Base-by-base conservation (phyloP, 2,113 vertebrate species). In the Xiphophorus maculatus region DNA sequence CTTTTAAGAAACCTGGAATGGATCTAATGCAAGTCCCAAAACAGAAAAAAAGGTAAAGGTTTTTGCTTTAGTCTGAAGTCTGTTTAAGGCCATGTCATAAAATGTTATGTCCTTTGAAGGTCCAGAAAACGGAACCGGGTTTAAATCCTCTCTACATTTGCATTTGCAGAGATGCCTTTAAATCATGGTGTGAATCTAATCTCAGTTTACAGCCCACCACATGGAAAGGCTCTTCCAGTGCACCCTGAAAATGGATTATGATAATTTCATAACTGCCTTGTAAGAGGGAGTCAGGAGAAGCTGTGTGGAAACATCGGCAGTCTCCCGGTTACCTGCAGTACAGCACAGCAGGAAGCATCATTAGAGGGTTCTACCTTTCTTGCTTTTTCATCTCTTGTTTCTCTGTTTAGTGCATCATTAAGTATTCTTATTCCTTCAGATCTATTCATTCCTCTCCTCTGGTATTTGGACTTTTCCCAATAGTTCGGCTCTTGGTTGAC, bases 241-340 rank as follows among this genome's bases (percentile, higher is more conserved):
- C 88, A 88, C 85, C 75, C 77, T 85, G 84, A 85, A 90, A 90
- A 89, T 84, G 84, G 88, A 90, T 91, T 91, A 90, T 86, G 83
- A 88, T 90, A 88, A 93, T 91, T 87, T 68, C 63, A 77, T 67
- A 88, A 80, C 71, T 79, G 73, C 72, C 74, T 83, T 66, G 29
- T 64, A 79, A 76, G 69, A 72, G 63, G 74, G 69, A 73, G 76
- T 78, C 32, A 44, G 63, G 71, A 71, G 71, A 73, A 77, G 71
- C 69, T 66, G 30, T 12, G 67, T 11, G 44, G 73, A 80, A 81
- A 78, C 78, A 85, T 83, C 81, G 82, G 80, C 69, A 30, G 73
- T 72, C 54, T 83, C 77, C 40, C 11, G 66, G 63, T 63, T 61
- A 83, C 73, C 84, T 73, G 74, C 81, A 75, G 85, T 82, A 81